Conservation (phyloP, 2,888 invertebrate species). For the Sinodicranocentrus sp. region DNA sequence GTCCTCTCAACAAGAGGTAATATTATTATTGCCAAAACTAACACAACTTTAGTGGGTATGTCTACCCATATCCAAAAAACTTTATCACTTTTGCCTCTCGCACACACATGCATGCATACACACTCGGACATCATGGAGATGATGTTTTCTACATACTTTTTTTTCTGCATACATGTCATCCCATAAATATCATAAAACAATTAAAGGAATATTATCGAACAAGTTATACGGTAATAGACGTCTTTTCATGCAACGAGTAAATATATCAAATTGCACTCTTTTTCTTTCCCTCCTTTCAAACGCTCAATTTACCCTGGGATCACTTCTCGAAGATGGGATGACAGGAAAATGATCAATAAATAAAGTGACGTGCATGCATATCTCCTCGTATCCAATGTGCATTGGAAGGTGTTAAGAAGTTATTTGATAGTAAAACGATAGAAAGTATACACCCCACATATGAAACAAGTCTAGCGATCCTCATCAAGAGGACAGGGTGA, state of each 20-base stretch:
- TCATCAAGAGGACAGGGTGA: constrained; percentile 31
- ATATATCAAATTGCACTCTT: background rate
- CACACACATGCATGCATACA: background rate
- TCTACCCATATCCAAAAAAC: background rate
- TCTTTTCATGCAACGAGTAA: background rate
- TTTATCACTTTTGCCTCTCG: constrained; percentile 19
- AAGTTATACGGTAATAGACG: background rate
- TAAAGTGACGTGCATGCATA: background rate
- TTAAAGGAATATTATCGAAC: constrained; percentile 17
- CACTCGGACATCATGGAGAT: background rate
- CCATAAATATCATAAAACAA: constrained; percentile 41
- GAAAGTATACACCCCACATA: background rate
- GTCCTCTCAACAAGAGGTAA: constrained; percentile 12
- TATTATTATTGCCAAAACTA: constrained; percentile 12
- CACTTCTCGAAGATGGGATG: background rate
- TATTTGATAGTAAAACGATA: background rate
- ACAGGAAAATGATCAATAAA: constrained; percentile 27
- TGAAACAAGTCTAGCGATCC: constrained; percentile 23
- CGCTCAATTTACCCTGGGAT: constrained; percentile 16
- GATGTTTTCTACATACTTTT: too few relatives aligned
- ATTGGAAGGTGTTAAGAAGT: constrained; percentile 12
- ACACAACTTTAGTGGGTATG: too few relatives aligned
- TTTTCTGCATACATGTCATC: constrained; percentile 34
- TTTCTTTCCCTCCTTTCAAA: constrained; percentile 8
- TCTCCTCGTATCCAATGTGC: background rate